phyloP scores from a whole-genome alignment of 2,113 vertebrate species.

The Haemorhous mexicanus region DNA sequence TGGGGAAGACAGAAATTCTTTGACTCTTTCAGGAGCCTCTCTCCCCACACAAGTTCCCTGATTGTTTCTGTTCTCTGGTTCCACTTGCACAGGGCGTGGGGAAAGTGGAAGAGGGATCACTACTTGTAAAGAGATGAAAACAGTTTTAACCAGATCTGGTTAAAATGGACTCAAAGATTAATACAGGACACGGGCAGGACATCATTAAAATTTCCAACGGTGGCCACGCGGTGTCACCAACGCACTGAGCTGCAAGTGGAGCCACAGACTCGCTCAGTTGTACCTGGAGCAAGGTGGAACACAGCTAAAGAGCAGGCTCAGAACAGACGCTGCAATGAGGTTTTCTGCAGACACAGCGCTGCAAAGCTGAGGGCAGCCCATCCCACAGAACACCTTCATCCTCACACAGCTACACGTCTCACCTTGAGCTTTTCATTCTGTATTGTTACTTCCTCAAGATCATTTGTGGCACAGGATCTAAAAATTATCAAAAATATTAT shows the following conservation, averaged over 20 bases:
- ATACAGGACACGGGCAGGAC: background rate
- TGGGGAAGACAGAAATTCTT: background rate
- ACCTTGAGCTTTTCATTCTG: slow-evolving; percentile 93
- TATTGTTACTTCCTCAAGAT: slow-evolving; percentile 85
- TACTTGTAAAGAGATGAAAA: background rate
- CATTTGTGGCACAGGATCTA: slow-evolving; percentile 52
- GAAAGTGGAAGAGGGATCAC: background rate
- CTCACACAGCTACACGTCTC: background rate
- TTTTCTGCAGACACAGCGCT: background rate
- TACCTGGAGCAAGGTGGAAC: background rate
- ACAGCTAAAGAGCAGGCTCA: background rate
- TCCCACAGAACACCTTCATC: background rate
- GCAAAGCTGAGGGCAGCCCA: background rate
- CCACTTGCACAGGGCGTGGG: fast-evolving
- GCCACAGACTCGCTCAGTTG: background rate
- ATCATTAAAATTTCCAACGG: background rate
- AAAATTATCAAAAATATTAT: background rate
- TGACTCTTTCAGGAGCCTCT: background rate
- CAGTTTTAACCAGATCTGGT: background rate
- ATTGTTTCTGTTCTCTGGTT: background rate
- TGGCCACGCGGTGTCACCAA: background rate
- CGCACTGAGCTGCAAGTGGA: fast-evolving
- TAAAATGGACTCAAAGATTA: background rate
- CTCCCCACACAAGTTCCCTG: background rate
- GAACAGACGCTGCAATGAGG: background rate